These are phyloP conservation scores for Betta splendens DNA, from an alignment of 2,797 vertebrate genomes.

Conservation along the genomic window DNA sequence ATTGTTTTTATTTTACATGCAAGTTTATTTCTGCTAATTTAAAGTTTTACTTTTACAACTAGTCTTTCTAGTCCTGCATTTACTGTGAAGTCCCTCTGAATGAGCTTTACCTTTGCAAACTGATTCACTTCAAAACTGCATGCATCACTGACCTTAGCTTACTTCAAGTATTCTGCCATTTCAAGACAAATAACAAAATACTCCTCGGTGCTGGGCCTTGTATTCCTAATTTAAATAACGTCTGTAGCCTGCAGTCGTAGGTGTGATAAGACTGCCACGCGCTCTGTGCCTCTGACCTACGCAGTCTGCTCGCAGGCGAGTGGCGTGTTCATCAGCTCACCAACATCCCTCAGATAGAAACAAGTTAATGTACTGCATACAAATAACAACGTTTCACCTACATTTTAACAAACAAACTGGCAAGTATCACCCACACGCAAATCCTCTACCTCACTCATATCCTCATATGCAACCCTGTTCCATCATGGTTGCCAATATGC, in stretches of 20 bases:
- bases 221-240: constrained; percentile 22
- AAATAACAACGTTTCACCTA: constrained; percentile 22
- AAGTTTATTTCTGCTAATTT: not conserved
- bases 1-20: not conserved
- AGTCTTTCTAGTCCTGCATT: too few species aligned
- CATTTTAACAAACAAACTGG: not conserved
- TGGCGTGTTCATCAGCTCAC: not conserved
- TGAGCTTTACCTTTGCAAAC: constrained; percentile 4
- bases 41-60: constrained; percentile 15
- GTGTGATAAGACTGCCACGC: constrained; percentile 9
- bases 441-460: constrained; percentile 18
- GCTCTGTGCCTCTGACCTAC: not conserved
- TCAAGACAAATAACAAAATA: not conserved
- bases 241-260: not conserved
- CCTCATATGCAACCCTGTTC: constrained; percentile 12
- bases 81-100: too few species aligned
- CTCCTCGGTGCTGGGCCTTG: not conserved
- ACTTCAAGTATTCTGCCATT: constrained; percentile 13
- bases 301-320: constrained; percentile 3
- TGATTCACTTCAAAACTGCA: constrained; percentile 14
- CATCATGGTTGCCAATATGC: constrained; percentile 20
- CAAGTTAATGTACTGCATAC: constrained; percentile 19
- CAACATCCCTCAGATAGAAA: constrained; percentile 10
- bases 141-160: constrained; percentile 7
- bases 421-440: constrained; percentile 5